These are phyloP conservation scores for Oligia fasciuncula DNA, from an alignment of 2,888 invertebrate species.

Conservation along the genomic window DNA sequence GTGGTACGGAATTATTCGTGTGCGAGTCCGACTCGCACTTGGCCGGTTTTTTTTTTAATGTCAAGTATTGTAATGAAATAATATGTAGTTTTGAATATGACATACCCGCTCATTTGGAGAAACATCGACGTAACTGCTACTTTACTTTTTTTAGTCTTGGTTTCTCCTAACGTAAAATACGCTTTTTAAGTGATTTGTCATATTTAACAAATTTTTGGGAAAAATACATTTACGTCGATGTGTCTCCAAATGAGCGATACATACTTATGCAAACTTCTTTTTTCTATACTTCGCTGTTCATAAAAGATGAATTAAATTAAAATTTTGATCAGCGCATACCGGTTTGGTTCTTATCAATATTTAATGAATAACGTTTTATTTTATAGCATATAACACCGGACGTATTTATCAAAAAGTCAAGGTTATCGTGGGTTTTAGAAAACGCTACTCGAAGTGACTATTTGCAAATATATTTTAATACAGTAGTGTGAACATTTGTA, in stretches of 20 bases:
- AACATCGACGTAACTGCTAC: no score
- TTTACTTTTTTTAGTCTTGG: no score
- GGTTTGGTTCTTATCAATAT: conserved; percentile 41
- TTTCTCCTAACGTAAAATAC: no score
- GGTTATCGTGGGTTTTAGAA: conserved; percentile 39
- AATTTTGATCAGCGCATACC: conserved; percentile 23
- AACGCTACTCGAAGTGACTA: neutral
- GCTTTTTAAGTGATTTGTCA: no score
- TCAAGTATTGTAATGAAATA: conserved; percentile 5
- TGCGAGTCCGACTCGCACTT: no score
- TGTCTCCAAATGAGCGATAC: no score
- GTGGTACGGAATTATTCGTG: no score
- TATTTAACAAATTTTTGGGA: no score
- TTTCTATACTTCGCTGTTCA: neutral
- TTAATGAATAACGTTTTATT: conserved; percentile 30
- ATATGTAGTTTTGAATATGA: conserved; percentile 7
- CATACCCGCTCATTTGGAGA: no score
- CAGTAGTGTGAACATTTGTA: neutral
- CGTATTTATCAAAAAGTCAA: conserved; percentile 47
- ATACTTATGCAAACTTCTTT: neutral
- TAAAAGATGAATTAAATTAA: neutral
- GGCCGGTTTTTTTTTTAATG: neutral
- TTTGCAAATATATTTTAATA: conserved; percentile 1
- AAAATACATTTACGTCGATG: no score
- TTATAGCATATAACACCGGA: conserved; percentile 32